A percentile compares a stretch with the other conserved stretches of the same genome.
phyloP scores from a whole-genome alignment of 2,113 vertebrate species.

The Cyprinodon brontotheroides region DNA sequence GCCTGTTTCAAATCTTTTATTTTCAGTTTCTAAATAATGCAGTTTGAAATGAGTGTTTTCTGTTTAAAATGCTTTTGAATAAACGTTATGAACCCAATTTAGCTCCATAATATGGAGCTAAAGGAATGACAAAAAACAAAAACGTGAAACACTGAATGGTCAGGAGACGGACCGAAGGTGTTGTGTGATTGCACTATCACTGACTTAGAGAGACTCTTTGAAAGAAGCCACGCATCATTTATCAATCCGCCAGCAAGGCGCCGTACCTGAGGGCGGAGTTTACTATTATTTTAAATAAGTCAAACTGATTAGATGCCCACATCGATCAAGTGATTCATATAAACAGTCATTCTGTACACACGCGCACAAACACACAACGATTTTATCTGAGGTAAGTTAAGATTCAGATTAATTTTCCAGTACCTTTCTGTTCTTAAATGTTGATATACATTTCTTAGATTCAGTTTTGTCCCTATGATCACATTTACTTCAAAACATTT shows the following conservation, averaged over 20 bases:
- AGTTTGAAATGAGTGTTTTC: too few relatives aligned
- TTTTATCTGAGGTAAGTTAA: too few relatives aligned
- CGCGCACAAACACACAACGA: too few relatives aligned
- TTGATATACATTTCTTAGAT: too few relatives aligned
- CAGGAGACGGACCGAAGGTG: slow-evolving; percentile 11
- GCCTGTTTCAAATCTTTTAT: too few relatives aligned
- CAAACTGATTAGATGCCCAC: background rate
- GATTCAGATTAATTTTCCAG: too few relatives aligned
- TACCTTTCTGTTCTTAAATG: too few relatives aligned
- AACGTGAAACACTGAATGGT: background rate
- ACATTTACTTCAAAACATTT: background rate
- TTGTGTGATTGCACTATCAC: rapidly evolving
- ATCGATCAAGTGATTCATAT: background rate
- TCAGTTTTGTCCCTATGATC: background rate
- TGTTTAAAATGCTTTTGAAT: too few relatives aligned
- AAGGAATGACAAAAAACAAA: background rate
- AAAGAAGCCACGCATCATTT: background rate
- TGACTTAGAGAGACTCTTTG: background rate
- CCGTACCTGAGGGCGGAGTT: background rate
- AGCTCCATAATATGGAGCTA: too few relatives aligned
- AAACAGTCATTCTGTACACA: background rate
- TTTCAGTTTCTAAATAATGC: too few relatives aligned
- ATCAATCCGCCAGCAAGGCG: background rate
- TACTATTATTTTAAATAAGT: background rate
- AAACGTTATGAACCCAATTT: too few relatives aligned